Evolutionary conservation across 2,797 vertebrate genomes (phyloP).

Genomic region (Coluber constrictor): DNA sequence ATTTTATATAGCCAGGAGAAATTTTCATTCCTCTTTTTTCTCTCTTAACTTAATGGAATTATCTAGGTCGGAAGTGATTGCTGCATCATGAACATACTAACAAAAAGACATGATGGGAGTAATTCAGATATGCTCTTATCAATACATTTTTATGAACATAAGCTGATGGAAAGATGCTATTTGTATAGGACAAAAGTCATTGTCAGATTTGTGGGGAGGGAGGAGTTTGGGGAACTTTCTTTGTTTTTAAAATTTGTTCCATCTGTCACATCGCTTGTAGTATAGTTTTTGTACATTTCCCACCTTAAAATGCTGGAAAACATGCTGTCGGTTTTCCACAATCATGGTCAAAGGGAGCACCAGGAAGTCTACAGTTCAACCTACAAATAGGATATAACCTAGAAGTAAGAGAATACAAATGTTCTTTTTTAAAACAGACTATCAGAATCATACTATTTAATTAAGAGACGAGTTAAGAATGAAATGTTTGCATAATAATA

Average conservation of each 20-base stretch:
- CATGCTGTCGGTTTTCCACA: background rate
- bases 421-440: background rate
- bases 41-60: background rate
- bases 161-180: background rate
- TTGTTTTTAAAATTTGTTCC: background rate
- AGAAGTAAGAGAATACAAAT: background rate
- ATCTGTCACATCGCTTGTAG: background rate
- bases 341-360: background rate
- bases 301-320: background rate
- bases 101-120: background rate
- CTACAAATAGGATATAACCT: no score
- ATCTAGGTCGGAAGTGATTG: background rate
- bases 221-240: background rate
- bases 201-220: background rate
- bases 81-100: background rate
- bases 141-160: background rate
- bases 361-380: background rate
- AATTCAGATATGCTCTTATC: background rate
- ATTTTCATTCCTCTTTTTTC: background rate
- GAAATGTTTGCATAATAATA: constrained; percentile 15
- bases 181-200: background rate
- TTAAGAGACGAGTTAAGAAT: background rate
- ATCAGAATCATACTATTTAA: background rate
- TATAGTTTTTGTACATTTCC: background rate
- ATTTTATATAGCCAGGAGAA: background rate